phyloP scores from a whole-genome alignment of 2,113 vertebrate species.

The Mesitornis unicolor region DNA sequence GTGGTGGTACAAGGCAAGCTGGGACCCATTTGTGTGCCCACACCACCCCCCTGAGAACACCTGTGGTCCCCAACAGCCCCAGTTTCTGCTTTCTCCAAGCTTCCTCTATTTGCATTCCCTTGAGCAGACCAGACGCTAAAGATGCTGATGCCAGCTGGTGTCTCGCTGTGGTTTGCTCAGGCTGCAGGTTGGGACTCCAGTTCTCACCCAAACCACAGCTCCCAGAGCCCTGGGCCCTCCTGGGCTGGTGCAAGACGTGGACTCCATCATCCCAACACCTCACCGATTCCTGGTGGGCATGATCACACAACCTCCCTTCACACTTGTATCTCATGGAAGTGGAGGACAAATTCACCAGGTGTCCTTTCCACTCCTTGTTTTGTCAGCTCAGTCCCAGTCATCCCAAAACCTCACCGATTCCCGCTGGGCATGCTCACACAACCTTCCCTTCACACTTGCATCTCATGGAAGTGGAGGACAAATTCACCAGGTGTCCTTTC shows the following conservation, averaged over 20 bases:
- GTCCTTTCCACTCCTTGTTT: neutral
- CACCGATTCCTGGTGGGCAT: neutral
- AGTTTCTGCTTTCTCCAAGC: neutral
- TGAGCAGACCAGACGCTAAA: neutral
- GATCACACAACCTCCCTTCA: neutral
- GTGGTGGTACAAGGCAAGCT: neutral
- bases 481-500: neutral
- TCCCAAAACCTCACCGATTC: neutral
- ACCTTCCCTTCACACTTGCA: neutral
- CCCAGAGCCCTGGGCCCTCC: neutral
- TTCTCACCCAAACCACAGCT: neutral
- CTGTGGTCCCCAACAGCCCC: neutral
- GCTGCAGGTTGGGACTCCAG: neutral
- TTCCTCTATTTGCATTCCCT: neutral
- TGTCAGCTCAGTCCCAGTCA: too few relatives aligned
- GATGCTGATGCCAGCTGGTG: neutral
- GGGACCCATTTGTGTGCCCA: neutral
- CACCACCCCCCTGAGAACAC: accelerated
- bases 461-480: neutral
- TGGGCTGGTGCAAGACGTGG: neutral
- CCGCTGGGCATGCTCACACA: neutral
- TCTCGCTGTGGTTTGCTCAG: neutral
- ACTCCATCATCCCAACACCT: neutral
- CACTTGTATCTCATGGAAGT: neutral
- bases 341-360: neutral